phyloP scores from a whole-genome alignment of 2,888 invertebrate species.

The Frankliniella fusca region DNA sequence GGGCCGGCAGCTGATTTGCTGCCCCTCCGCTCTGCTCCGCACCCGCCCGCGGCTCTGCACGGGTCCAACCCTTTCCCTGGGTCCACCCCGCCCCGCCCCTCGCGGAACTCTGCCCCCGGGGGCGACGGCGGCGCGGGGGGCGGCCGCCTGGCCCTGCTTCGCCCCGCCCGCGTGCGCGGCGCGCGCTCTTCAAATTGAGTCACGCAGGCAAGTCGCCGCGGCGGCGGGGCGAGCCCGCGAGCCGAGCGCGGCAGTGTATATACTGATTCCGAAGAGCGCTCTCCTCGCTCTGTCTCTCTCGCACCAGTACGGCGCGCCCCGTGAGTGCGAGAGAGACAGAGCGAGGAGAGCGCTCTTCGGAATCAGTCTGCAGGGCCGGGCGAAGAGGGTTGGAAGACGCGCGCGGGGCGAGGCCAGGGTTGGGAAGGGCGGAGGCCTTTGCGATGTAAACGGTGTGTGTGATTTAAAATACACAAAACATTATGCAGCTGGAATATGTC shows the following conservation, averaged over 20 bases:
- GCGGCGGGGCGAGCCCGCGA: neutral
- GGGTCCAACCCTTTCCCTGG: neutral
- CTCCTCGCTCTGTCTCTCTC: no score
- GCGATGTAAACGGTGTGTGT: neutral
- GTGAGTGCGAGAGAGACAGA: no score
- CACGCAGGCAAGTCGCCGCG: neutral
- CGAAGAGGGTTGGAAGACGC: neutral
- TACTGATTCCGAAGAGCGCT: no score
- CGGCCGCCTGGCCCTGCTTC: neutral
- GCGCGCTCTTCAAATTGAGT: neutral
- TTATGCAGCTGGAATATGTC: slow-evolving; percentile 22
- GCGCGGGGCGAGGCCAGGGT: neutral
- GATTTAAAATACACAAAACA: slow-evolving; percentile 21
- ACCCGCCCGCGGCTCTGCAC: neutral
- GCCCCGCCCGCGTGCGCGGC: neutral
- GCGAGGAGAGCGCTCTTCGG: no score
- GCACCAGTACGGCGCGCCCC: no score
- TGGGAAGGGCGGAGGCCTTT: neutral
- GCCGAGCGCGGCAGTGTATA: no score
- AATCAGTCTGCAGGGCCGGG: no score
- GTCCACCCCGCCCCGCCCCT: neutral
- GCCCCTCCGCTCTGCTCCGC: neutral
- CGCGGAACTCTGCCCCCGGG: neutral
- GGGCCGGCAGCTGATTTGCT: neutral
- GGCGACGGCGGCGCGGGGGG: neutral